phyloP scores from a whole-genome alignment of 2,797 vertebrate species.

The Stomatorhinus walkeri region DNA sequence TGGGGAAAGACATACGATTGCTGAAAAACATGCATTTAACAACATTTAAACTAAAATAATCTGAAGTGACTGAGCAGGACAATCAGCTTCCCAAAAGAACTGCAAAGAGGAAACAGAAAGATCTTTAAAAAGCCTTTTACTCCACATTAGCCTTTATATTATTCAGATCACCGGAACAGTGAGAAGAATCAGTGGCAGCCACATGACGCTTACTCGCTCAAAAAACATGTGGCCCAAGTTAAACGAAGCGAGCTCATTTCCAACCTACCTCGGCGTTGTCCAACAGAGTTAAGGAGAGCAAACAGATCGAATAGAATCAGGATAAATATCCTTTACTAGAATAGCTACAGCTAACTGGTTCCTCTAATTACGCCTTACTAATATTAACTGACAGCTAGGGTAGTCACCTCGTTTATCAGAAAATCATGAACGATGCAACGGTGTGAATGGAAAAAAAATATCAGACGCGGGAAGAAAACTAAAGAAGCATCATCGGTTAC shows the following conservation, averaged over 20 bases:
- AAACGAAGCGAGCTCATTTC: neutral
- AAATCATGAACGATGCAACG: neutral
- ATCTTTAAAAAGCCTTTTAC: neutral
- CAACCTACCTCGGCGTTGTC: neutral
- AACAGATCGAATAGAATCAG: neutral
- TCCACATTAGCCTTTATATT: neutral
- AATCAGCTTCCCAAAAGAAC: neutral
- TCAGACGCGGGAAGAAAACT: neutral
- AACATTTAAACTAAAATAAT: neutral
- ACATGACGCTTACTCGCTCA: neutral
- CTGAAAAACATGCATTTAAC: neutral
- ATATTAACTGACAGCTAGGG: neutral
- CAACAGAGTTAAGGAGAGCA: neutral
- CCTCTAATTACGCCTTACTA: neutral
- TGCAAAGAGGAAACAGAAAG: neutral
- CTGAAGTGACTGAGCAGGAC: neutral
- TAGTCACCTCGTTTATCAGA: neutral
- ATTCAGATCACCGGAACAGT: neutral
- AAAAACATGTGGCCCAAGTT: neutral
- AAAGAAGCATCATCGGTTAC: neutral
- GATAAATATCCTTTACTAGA: neutral
- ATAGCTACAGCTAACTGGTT: conserved; percentile 11
- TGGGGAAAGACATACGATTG: neutral
- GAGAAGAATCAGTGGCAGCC: neutral
- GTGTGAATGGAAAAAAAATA: neutral